A percentile compares a stretch with the other conserved stretches of the same genome.
Evolutionary conservation across 2,888 invertebrate species (phyloP).

Genomic region (Strigamia crassipes): DNA sequence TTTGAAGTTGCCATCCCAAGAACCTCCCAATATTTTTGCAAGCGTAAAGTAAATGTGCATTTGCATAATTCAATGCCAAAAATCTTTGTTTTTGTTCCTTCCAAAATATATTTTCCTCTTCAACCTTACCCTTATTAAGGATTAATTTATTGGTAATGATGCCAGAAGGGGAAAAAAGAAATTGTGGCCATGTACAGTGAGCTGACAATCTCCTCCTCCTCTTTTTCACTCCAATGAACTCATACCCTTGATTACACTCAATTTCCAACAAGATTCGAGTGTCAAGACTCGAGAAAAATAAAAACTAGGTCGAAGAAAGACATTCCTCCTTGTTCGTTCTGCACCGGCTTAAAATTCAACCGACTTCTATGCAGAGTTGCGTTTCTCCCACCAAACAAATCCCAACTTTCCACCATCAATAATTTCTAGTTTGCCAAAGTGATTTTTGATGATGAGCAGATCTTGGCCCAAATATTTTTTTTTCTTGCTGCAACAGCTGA

Average conservation of each 20-base stretch:
- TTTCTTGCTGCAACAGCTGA: not conserved
- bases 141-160: constrained; percentile 33
- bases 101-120: not conserved
- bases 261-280: constrained; percentile 38
- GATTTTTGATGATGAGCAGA: constrained; percentile 40
- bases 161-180: not conserved
- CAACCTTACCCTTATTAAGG: not conserved
- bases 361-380: not conserved
- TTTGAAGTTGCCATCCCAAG: too few species aligned
- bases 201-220: constrained; percentile 19
- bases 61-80: too few species aligned
- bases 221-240: constrained; percentile 25
- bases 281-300: constrained; percentile 14
- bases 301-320: constrained; percentile 4
- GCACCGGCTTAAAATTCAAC: not conserved
- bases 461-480: not conserved
- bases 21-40: too few species aligned
- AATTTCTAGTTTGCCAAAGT: constrained; percentile 13
- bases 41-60: too few species aligned
- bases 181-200: constrained; percentile 12
- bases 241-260: constrained; percentile 35
- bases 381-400: not conserved
- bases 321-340: not conserved
- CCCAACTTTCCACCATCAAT: not conserved
- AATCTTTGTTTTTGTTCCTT: not conserved